A percentile compares a stretch with the other conserved stretches of the same genome.
These are phyloP conservation scores for Nycteola revayana DNA, from an alignment of 2,888 invertebrate species.

Conservation along the genomic window DNA sequence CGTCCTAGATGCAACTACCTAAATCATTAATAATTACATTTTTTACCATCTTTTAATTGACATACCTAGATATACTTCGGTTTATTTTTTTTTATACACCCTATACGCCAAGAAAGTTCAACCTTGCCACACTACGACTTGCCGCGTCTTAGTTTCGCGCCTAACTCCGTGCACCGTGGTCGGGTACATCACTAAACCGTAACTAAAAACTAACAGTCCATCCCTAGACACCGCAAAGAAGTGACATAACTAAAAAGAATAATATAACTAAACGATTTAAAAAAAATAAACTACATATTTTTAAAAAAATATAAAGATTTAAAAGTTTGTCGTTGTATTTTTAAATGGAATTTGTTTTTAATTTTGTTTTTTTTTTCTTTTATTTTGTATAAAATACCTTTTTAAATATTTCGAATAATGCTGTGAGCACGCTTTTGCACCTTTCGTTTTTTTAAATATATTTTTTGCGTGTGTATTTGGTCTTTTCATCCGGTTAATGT, in stretches of 20 bases:
- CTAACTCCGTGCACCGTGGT: slow-evolving; percentile 36
- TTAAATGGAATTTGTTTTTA: slow-evolving; percentile 28
- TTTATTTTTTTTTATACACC: slow-evolving; percentile 21
- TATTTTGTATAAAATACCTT: slow-evolving; percentile 16
- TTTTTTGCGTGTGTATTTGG: neutral
- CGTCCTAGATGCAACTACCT: too few relatives aligned
- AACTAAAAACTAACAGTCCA: slow-evolving; percentile 33
- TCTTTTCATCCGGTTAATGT: too few relatives aligned
- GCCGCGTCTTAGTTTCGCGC: slow-evolving; percentile 46
- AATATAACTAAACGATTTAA: slow-evolving; percentile 24
- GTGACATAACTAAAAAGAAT: slow-evolving; percentile 38
- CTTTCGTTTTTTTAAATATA: slow-evolving; percentile 9
- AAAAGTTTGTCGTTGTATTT: slow-evolving; percentile 31
- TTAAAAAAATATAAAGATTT: slow-evolving; percentile 27
- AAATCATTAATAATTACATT: too few relatives aligned
- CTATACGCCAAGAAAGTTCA: slow-evolving; percentile 42
- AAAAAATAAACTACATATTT: slow-evolving; percentile 24
- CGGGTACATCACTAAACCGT: slow-evolving; percentile 32
- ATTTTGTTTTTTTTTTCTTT: too few relatives aligned
- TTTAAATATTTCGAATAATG: slow-evolving; percentile 23
- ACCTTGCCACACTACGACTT: slow-evolving; percentile 39
- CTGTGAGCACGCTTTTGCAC: slow-evolving; percentile 33
- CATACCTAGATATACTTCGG: too few relatives aligned
- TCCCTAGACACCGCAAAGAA: slow-evolving; percentile 36
- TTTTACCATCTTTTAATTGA: too few relatives aligned